Conservation (phyloP, 2,888 invertebrate species). For the Ennomos quercinarius region DNA sequence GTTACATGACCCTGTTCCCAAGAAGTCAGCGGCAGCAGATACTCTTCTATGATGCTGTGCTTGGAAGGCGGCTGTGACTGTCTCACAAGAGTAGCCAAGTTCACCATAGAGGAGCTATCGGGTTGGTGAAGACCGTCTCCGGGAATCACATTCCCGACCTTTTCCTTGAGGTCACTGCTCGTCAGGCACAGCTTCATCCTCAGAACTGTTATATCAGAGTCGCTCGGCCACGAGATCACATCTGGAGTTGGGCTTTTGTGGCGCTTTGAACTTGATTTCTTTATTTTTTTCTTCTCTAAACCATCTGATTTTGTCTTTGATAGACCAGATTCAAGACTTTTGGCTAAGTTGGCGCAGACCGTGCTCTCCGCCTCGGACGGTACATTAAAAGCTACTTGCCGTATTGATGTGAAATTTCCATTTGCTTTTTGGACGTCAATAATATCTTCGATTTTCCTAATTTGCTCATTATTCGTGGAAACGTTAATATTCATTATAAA, state of each 20-base stretch:
- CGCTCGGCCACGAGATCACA: constrained; percentile 82
- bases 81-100: constrained; percentile 83
- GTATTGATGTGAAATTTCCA: constrained; percentile 56
- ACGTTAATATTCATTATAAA: constrained; percentile 57
- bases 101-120: constrained; percentile 85
- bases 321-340: constrained; percentile 68
- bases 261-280: constrained; percentile 56
- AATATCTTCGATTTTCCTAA: constrained; percentile 77
- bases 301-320: constrained; percentile 49
- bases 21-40: constrained; percentile 83
- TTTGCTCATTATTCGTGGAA: constrained; percentile 48
- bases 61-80: constrained; percentile 70
- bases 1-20: constrained; percentile 75
- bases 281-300: constrained; percentile 56
- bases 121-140: constrained; percentile 85
- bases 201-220: constrained; percentile 86
- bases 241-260: constrained; percentile 61
- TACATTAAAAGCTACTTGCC: constrained; percentile 71
- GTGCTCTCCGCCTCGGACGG: constrained; percentile 58
- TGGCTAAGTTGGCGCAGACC: constrained; percentile 58
- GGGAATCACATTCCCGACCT: constrained; percentile 72
- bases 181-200: constrained; percentile 74
- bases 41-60: constrained; percentile 75
- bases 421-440: constrained; percentile 78
- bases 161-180: constrained; percentile 71